Percentiles rank a stretch among this genome's conserved stretches.
Conservation (phyloP, 2,888 invertebrate species). For the Empis livida region DNA sequence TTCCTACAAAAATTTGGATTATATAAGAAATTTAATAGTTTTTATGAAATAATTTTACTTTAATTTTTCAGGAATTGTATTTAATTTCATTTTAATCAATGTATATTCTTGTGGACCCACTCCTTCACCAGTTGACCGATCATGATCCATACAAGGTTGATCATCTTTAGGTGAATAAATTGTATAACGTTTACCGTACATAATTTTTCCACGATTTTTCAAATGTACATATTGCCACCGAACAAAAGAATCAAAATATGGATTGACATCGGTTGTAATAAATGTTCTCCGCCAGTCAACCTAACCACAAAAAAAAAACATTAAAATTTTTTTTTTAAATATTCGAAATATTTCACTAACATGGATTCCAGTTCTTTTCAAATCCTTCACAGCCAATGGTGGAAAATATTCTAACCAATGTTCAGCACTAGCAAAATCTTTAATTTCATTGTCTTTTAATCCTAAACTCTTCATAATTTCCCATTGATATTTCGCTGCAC, state of each 20-base stretch:
- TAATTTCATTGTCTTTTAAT: slow-evolving; percentile 80
- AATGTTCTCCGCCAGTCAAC: slow-evolving; percentile 98
- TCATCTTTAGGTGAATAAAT: slow-evolving; percentile 92
- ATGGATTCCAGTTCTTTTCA: slow-evolving; percentile 80
- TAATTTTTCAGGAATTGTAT: slow-evolving; percentile 43
- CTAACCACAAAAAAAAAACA: slow-evolving; percentile 38
- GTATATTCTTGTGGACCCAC: slow-evolving; percentile 98
- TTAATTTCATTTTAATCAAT: slow-evolving; percentile 80
- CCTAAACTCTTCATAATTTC: slow-evolving; percentile 95
- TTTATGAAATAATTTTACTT: slow-evolving; percentile 39
- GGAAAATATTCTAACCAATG: slow-evolving; percentile 98
- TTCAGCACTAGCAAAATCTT: slow-evolving; percentile 74
- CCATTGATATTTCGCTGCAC: slow-evolving; percentile 89
- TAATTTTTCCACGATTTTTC: slow-evolving; percentile 74
- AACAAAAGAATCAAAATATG: slow-evolving; percentile 95
- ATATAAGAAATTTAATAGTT: no score
- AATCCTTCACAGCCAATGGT: slow-evolving; percentile 72
- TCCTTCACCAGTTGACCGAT: slow-evolving; percentile 89
- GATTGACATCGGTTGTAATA: slow-evolving; percentile 95
- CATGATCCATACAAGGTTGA: slow-evolving; percentile 99
- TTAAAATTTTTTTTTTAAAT: background rate
- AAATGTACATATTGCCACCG: slow-evolving; percentile 90
- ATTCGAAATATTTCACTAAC: slow-evolving; percentile 42
- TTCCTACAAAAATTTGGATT: slow-evolving; percentile 18
- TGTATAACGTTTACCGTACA: slow-evolving; percentile 94